These are phyloP conservation scores for Sciurus niger DNA, from an alignment of 2,113 vertebrate genomes.

Conservation along the genomic window DNA sequence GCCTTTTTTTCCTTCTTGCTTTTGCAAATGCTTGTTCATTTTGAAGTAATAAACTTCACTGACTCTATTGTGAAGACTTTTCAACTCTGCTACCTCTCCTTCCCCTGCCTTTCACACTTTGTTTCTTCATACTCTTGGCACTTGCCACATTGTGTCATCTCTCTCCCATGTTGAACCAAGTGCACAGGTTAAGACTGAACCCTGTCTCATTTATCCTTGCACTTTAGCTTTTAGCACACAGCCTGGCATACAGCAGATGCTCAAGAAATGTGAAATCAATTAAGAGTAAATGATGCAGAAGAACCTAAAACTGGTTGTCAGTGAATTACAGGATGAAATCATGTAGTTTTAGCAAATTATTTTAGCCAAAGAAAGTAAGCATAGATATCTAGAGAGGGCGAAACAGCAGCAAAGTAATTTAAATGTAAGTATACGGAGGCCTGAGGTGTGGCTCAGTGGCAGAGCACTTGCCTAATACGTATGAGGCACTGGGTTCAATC, in stretches of 20 bases:
- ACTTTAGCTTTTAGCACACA: constrained; percentile 43
- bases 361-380: constrained; percentile 55
- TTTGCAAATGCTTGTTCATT: constrained; percentile 11
- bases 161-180: neutral
- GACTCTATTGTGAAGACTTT: neutral
- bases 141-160: neutral
- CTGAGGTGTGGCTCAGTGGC: too few relatives aligned
- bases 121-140: neutral
- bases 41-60: neutral
- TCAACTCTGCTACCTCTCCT: neutral
- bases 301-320: constrained; percentile 42
- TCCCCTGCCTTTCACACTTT: neutral
- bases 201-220: neutral
- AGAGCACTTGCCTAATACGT: too few relatives aligned
- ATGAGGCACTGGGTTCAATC: too few relatives aligned
- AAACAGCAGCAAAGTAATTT: constrained; percentile 34
- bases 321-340: constrained; percentile 27
- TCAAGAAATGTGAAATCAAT: constrained; percentile 31
- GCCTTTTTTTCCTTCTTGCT: neutral
- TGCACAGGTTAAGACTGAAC: neutral
- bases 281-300: constrained; percentile 32
- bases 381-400: neutral
- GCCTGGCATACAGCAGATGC: neutral
- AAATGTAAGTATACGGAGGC: constrained; percentile 18
- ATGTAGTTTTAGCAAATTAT: constrained; percentile 20